Conservation (phyloP, 37 sponge, comb jelly and placozoan genomes). For the Theonella swinhoei region DNA sequence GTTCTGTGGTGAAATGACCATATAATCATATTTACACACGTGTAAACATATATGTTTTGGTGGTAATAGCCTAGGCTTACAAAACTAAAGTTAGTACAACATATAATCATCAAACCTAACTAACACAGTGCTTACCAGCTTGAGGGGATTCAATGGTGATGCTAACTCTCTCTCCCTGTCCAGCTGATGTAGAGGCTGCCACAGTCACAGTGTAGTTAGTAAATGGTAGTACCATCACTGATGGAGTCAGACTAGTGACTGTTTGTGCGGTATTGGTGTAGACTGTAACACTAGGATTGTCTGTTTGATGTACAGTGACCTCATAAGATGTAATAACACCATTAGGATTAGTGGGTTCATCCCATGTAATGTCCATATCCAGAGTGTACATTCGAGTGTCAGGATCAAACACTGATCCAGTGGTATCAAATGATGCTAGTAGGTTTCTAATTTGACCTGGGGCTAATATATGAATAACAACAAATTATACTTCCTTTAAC, state of each 20-base stretch:
- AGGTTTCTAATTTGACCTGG: neutral
- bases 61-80: too few species aligned
- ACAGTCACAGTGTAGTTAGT: constrained; percentile 20
- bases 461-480: too few species aligned
- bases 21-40: too few species aligned
- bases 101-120: too few species aligned
- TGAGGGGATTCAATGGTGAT: neutral
- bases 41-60: too few species aligned
- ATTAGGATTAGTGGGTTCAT: constrained; percentile 23
- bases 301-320: neutral
- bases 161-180: neutral
- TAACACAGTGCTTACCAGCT: neutral
- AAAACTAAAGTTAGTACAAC: too few species aligned
- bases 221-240: neutral
- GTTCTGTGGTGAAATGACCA: neutral
- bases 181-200: constrained; percentile 21
- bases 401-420: neutral
- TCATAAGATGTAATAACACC: constrained; percentile 29
- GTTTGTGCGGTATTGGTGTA: neutral
- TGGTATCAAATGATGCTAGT: neutral
- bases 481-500: too few species aligned
- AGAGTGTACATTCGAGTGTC: neutral
- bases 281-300: neutral
- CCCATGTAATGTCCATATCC: constrained; percentile 17
- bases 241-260: neutral